phyloP scores from a whole-genome alignment of 2,888 invertebrate genomes.

The Didymodactylos carnosus region DNA sequence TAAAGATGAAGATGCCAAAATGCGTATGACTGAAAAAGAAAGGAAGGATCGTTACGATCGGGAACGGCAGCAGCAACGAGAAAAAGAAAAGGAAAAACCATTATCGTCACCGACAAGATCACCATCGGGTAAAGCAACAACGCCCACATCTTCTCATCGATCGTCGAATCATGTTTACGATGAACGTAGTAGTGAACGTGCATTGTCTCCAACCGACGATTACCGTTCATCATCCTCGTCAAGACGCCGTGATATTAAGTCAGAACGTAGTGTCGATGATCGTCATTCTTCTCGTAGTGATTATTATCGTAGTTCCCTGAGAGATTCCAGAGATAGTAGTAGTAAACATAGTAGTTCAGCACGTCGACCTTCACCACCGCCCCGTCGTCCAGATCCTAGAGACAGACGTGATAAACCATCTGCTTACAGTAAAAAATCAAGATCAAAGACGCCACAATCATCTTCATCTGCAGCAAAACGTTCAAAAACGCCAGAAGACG shows the following conservation, averaged over 20 bases:
- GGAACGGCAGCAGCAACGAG: background rate
- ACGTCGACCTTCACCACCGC: background rate
- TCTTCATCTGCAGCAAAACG: too few relatives aligned
- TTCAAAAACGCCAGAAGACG: constrained; percentile 45
- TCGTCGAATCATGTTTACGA: too few relatives aligned
- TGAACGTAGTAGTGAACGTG: too few relatives aligned
- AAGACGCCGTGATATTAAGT: background rate
- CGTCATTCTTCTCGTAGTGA: background rate
- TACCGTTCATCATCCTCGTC: background rate
- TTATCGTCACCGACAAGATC: background rate
- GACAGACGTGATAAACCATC: background rate
- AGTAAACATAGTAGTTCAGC: background rate
- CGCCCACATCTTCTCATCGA: background rate
- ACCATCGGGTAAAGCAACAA: background rate
- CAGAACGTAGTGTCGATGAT: background rate
- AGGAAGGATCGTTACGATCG: background rate
- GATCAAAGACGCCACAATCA: background rate
- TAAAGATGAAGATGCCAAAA: background rate
- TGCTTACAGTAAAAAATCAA: background rate
- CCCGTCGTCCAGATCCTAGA: background rate
- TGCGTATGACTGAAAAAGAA: background rate
- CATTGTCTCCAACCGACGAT: background rate
- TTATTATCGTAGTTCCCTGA: background rate
- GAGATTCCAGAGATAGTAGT: background rate
- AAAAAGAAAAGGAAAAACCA: background rate